Conservation (phyloP, 2,888 invertebrate genomes). For the Eupithecia vulgata region DNA sequence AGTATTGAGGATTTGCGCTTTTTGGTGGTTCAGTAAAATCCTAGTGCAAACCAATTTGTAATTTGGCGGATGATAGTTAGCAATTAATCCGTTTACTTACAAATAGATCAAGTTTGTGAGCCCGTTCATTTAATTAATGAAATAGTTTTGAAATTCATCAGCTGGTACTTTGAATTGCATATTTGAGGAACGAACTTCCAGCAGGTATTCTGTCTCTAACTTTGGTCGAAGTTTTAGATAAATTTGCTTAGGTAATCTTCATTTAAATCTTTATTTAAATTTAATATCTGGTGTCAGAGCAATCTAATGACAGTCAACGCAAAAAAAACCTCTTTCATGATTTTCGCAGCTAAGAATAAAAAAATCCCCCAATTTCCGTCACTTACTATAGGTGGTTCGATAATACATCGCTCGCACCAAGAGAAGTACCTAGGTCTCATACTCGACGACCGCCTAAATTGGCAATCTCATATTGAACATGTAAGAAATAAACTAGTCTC, state of each 20-base stretch:
- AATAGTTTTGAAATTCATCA: constrained; percentile 18
- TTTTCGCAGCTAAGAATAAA: too few species aligned
- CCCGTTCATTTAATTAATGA: constrained; percentile 11
- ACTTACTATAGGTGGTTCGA: too few species aligned
- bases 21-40: neutral
- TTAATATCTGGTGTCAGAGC: too few species aligned
- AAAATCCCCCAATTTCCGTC: too few species aligned
- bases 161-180: constrained; percentile 10
- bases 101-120: constrained; percentile 10
- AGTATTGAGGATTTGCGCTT: neutral
- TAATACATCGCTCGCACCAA: too few species aligned
- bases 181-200: constrained; percentile 15
- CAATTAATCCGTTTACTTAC: constrained; percentile 13
- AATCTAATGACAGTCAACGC: too few species aligned
- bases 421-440: too few species aligned
- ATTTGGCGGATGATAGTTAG: constrained; percentile 6
- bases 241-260: neutral
- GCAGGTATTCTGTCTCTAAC: neutral
- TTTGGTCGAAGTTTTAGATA: neutral
- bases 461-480: too few species aligned
- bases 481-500: too few species aligned
- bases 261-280: too few species aligned
- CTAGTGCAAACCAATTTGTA: constrained; percentile 5
- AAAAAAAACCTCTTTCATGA: too few species aligned
- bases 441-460: too few species aligned